These are phyloP conservation scores for Myotis brandtii DNA, from an alignment of 2,113 vertebrate species.

Conservation along the genomic window DNA sequence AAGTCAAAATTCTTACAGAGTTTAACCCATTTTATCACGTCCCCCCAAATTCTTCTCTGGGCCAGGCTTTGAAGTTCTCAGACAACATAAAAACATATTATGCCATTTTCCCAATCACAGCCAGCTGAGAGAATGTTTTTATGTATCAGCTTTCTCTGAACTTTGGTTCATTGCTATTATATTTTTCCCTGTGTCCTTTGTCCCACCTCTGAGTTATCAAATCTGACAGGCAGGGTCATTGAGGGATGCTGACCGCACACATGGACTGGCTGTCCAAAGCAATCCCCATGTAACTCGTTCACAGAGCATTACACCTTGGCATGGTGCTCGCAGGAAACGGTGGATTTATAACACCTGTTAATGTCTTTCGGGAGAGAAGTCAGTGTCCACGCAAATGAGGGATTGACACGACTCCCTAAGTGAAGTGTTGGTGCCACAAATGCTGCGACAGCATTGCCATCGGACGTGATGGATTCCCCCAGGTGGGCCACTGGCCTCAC, in stretches of 20 bases:
- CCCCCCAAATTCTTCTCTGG: background rate
- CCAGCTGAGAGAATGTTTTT: background rate
- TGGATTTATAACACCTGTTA: constrained; percentile 64
- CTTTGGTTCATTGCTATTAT: background rate
- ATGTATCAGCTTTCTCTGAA: background rate
- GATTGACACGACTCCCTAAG: constrained; percentile 40
- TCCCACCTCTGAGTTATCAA: background rate
- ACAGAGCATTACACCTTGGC: background rate
- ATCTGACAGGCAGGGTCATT: background rate
- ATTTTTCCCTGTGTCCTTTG: background rate
- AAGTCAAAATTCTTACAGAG: background rate
- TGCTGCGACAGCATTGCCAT: background rate
- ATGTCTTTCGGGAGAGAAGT: constrained; percentile 54
- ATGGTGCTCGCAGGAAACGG: constrained; percentile 9
- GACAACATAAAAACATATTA: background rate
- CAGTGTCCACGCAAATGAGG: constrained; percentile 34
- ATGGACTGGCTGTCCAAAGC: background rate
- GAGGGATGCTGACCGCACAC: background rate
- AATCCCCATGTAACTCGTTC: constrained; percentile 24
- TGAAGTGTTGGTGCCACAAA: background rate
- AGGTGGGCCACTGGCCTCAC: background rate
- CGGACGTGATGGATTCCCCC: background rate
- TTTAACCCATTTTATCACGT: background rate
- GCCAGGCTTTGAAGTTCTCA: background rate
- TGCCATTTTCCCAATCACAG: background rate